Conservation (phyloP, 1,140 invertebrate species). For the Eciton burchellii region DNA sequence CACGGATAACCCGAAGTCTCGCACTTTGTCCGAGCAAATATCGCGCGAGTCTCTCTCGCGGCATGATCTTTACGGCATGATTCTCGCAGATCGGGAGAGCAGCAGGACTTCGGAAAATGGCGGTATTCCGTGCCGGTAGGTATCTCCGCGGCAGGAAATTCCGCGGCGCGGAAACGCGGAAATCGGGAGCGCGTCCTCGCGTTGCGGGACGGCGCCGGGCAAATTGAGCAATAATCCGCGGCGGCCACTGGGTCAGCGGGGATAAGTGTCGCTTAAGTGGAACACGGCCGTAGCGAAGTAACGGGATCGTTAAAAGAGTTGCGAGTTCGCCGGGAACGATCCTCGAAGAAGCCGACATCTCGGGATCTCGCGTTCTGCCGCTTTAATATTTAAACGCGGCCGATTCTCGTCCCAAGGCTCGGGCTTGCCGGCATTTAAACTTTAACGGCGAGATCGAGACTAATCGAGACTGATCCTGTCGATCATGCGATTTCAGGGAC, state of each 20-base stretch:
- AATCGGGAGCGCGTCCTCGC: slow-evolving; percentile 47
- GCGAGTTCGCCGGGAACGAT: slow-evolving; percentile 12
- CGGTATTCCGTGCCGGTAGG: no score
- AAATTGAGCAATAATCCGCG: slow-evolving; percentile 63
- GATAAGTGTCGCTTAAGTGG: slow-evolving; percentile 44
- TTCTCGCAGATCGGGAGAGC: background rate
- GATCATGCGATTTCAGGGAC: background rate
- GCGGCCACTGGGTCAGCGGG: slow-evolving; percentile 30
- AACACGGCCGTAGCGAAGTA: slow-evolving; percentile 34
- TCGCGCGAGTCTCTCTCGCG: background rate
- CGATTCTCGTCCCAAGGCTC: background rate
- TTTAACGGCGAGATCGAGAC: slow-evolving; percentile 6
- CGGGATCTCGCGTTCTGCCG: background rate
- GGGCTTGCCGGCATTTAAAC: background rate
- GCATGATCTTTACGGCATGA: background rate
- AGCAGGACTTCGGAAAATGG: background rate
- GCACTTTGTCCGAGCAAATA: background rate
- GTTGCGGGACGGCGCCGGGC: slow-evolving; percentile 34
- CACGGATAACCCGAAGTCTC: background rate
- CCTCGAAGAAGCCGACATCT: background rate
- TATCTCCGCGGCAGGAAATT: slow-evolving; percentile 4
- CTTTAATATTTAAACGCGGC: slow-evolving; percentile 10
- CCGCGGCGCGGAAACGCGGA: slow-evolving; percentile 47
- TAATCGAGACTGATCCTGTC: slow-evolving; percentile 4
- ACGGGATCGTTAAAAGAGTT: slow-evolving; percentile 34